phyloP scores from a whole-genome alignment of 2,888 invertebrate genomes.

The Lasioglossum lativentre region DNA sequence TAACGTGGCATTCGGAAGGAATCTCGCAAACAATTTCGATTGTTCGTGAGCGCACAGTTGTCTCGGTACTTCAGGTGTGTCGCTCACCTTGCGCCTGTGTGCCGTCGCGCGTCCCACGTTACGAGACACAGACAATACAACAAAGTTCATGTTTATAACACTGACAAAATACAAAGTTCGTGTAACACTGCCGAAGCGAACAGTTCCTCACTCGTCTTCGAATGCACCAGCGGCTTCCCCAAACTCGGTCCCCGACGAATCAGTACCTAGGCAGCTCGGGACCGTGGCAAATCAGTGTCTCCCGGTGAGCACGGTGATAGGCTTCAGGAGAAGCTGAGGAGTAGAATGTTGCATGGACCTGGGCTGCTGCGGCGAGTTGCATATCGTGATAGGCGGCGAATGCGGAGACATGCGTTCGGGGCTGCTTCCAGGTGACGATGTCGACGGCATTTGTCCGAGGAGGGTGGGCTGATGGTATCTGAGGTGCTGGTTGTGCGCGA shows the following conservation, averaged over 20 bases:
- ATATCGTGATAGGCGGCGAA: constrained; percentile 83
- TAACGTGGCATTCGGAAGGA: too few species aligned
- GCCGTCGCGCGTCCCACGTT: too few species aligned
- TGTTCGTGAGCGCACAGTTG: too few species aligned
- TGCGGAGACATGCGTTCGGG: constrained; percentile 85
- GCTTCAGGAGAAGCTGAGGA: constrained; percentile 82
- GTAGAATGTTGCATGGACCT: constrained; percentile 79
- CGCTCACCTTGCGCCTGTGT: too few species aligned
- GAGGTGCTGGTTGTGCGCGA: constrained; percentile 70
- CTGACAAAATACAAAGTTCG: background rate
- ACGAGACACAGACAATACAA: too few species aligned
- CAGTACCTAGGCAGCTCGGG: background rate
- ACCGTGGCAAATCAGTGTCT: constrained; percentile 76
- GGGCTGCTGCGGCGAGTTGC: constrained; percentile 84
- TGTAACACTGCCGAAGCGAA: background rate
- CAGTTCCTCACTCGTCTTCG: background rate
- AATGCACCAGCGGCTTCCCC: background rate
- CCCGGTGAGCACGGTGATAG: constrained; percentile 82
- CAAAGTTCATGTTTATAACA: too few species aligned
- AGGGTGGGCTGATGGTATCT: constrained; percentile 71
- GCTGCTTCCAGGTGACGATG: constrained; percentile 85
- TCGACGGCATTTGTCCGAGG: constrained; percentile 77
- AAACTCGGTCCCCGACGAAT: background rate
- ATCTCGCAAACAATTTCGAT: too few species aligned
- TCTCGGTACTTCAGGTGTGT: too few species aligned